These are phyloP conservation scores for Eilema depressum DNA, from an alignment of 2,888 invertebrate genomes.

Conservation along the genomic window DNA sequence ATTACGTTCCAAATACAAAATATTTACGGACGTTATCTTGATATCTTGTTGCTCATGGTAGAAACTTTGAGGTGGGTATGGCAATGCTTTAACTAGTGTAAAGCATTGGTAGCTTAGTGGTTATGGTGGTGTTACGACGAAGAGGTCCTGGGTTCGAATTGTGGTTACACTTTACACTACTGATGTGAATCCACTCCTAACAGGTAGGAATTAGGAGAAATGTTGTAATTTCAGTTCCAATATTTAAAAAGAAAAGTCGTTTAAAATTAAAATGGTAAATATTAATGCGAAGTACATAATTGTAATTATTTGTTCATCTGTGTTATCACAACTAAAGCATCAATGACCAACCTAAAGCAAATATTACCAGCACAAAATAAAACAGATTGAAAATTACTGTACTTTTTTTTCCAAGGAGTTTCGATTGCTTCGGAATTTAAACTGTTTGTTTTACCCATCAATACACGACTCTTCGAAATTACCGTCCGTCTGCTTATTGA, in stretches of 20 bases:
- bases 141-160: too few species aligned
- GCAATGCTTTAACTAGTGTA: neutral
- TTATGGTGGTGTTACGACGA: too few species aligned
- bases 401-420: constrained; percentile 34
- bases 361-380: constrained; percentile 33
- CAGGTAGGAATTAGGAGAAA: too few species aligned
- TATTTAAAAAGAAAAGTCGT: too few species aligned
- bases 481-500: constrained; percentile 53
- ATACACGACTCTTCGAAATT: constrained; percentile 66
- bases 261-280: too few species aligned
- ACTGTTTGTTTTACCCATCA: constrained; percentile 69
- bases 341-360: neutral
- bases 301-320: neutral
- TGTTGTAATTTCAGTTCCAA: too few species aligned
- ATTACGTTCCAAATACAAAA: constrained; percentile 4
- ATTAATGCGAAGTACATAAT: too few species aligned
- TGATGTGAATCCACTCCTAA: too few species aligned
- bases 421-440: constrained; percentile 40
- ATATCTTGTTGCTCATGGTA: neutral
- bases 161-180: too few species aligned
- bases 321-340: too few species aligned
- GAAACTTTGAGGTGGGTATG: neutral
- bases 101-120: too few species aligned
- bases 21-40: neutral
- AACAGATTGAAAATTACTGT: constrained; percentile 30